Conservation (phyloP, 2,113 vertebrate genomes). For the Myiopsitta monachus region DNA sequence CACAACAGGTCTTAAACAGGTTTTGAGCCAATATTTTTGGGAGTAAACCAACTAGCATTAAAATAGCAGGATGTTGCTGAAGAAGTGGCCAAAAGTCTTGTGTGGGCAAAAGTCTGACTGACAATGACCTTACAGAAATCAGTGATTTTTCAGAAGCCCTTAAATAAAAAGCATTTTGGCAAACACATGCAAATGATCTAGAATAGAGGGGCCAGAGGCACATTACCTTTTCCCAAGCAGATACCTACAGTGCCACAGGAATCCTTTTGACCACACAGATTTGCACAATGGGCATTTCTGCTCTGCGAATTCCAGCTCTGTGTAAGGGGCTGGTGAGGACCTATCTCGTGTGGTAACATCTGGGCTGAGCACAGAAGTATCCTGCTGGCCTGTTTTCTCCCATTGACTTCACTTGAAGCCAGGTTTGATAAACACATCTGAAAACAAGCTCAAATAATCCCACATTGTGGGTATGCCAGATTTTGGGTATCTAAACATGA, state of each 20-base stretch:
- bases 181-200: neutral
- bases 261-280: neutral
- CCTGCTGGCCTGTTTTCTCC: slow-evolving; percentile 22
- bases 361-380: neutral
- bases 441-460: slow-evolving; percentile 34
- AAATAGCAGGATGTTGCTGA: neutral
- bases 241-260: neutral
- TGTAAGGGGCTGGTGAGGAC: neutral
- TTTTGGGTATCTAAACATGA: neutral
- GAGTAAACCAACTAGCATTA: neutral
- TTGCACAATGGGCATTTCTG: neutral
- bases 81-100: neutral
- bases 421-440: slow-evolving; percentile 35
- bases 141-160: neutral
- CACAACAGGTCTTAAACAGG: neutral
- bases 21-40: neutral
- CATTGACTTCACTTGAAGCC: neutral
- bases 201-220: neutral
- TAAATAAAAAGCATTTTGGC: neutral
- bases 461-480: neutral
- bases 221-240: neutral
- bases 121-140: neutral
- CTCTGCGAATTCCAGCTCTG: neutral
- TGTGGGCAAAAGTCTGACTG: neutral
- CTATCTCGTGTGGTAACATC: neutral